phyloP scores from a whole-genome alignment of 2,113 vertebrate species.

The Galeopterus variegatus region DNA sequence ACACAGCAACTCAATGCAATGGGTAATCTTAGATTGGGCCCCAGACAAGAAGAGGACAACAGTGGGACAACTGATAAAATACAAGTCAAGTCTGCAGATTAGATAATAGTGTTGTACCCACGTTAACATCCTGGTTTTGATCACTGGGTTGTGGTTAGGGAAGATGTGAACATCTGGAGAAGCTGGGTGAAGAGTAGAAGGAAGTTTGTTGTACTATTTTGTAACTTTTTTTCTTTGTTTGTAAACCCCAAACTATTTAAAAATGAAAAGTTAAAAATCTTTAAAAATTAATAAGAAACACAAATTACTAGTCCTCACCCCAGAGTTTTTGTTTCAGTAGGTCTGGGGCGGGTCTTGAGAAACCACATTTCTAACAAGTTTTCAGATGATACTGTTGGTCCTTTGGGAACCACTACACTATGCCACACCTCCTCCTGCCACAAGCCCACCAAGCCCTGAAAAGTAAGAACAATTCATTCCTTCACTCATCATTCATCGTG shows the following conservation, averaged over 20 bases:
- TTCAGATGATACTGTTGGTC: neutral
- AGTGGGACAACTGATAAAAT: neutral
- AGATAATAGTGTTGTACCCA: accelerated
- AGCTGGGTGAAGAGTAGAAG: neutral
- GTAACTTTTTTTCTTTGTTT: neutral
- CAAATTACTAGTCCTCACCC: neutral
- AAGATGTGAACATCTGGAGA: neutral
- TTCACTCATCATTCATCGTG: neutral
- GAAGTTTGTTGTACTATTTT: neutral
- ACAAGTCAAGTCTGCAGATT: neutral
- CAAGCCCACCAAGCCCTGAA: neutral
- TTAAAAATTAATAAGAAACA: neutral
- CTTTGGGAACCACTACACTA: neutral
- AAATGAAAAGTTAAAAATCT: neutral
- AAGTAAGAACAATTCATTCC: neutral
- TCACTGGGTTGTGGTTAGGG: accelerated
- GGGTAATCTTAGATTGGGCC: neutral
- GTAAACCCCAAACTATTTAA: neutral
- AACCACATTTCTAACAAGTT: neutral
- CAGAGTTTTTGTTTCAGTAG: neutral
- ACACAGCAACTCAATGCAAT: neutral
- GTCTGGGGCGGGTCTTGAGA: neutral
- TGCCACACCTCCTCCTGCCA: neutral
- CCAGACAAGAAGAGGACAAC: neutral
- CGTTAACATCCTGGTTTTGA: neutral